Conservation (phyloP, 2,888 invertebrate species). For the Troglohyphantes excavatus region DNA sequence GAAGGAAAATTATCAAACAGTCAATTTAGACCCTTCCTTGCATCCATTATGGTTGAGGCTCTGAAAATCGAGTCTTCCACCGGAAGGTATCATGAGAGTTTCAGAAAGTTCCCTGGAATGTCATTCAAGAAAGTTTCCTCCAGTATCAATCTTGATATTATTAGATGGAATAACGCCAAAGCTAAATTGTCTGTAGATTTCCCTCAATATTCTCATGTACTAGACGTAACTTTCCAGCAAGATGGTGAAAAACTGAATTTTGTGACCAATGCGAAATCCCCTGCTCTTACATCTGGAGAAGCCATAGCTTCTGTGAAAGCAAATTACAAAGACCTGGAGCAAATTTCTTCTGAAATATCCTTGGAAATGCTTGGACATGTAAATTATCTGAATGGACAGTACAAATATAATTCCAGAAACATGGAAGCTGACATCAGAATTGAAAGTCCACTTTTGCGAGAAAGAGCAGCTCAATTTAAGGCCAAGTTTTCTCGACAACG, state of each 20-base stretch:
- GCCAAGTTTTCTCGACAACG: constrained; percentile 22
- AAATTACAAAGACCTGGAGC: constrained; percentile 3
- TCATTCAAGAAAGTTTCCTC: constrained; percentile 45
- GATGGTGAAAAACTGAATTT: constrained; percentile 27
- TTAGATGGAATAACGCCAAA: constrained; percentile 13
- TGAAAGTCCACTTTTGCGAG: constrained; percentile 46
- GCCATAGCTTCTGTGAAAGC: constrained; percentile 11
- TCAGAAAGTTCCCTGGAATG: constrained; percentile 42
- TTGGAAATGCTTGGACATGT: constrained; percentile 38
- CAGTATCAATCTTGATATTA: constrained; percentile 19
- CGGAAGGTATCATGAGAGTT: constrained; percentile 1
- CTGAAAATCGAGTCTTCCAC: background rate
- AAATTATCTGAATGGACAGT: constrained; percentile 52
- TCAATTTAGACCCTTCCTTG: constrained; percentile 60
- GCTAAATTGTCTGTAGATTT: background rate
- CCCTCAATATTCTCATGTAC: constrained; percentile 12
- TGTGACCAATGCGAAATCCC: constrained; percentile 27
- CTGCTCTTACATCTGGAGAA: constrained; percentile 19
- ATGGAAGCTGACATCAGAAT: constrained; percentile 32
- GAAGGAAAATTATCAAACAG: constrained; percentile 52
- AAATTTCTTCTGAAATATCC: constrained; percentile 37
- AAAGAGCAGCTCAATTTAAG: constrained; percentile 8
- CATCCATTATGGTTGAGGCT: constrained; percentile 56
- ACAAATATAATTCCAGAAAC: constrained; percentile 15
- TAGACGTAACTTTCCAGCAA: background rate